phyloP scores from a whole-genome alignment of 2,888 invertebrate species.

The Xestia ashworthii region DNA sequence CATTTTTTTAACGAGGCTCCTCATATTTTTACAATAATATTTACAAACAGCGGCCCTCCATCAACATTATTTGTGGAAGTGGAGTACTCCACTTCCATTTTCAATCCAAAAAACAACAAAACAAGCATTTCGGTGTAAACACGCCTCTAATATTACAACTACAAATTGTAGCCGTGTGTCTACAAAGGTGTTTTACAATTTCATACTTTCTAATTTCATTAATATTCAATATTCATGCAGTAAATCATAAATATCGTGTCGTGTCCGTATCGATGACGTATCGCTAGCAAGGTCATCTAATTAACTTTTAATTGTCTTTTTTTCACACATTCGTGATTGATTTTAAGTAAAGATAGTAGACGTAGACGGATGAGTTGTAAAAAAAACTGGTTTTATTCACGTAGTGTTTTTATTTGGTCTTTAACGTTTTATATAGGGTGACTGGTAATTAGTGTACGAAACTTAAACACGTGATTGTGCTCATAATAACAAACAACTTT shows the following conservation, averaged over 20 bases:
- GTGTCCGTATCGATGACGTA: constrained; percentile 47
- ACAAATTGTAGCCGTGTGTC: background rate
- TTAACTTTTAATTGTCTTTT: constrained; percentile 72
- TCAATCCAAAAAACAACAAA: background rate
- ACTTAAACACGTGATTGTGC: too few relatives aligned
- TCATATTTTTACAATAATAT: background rate
- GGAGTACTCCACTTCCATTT: background rate
- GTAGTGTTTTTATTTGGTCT: background rate
- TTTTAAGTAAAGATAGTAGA: background rate
- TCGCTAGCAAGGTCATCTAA: constrained; percentile 69
- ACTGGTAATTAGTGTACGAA: too few relatives aligned
- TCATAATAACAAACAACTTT: too few relatives aligned
- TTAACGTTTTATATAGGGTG: too few relatives aligned
- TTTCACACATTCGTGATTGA: constrained; percentile 63
- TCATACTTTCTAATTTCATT: constrained; percentile 40
- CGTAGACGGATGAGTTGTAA: background rate
- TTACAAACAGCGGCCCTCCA: background rate
- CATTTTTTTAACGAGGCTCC: background rate
- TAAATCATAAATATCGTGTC: constrained; percentile 23
- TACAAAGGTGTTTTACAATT: background rate
- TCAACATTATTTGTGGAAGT: background rate
- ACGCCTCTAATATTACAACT: background rate
- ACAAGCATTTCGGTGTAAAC: background rate
- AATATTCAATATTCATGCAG: constrained; percentile 28
- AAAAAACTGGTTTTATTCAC: background rate